Base-by-base conservation (phyloP, 2,797 vertebrate genomes). In the Poeciliopsis presidionis region DNA sequence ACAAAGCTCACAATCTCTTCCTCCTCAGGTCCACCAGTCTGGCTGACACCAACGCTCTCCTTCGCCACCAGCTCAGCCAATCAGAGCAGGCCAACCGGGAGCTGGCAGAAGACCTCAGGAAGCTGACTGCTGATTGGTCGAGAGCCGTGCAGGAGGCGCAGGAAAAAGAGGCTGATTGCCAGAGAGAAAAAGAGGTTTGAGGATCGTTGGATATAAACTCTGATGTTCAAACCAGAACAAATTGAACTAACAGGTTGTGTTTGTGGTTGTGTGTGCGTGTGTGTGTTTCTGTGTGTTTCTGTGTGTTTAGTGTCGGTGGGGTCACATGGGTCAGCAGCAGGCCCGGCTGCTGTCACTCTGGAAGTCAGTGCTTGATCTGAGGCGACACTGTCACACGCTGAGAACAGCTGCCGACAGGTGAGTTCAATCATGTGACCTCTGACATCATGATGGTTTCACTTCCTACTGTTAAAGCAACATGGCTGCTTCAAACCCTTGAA, bases 371-470 rank as follows among this genome's bases (percentile, higher is more conserved):
- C 95, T 97, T 46, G 93, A 92, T 25, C 96, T 99, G 79, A 95
- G 93, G 71, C 92, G 94, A 2, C 94, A 96, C n/a, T 98, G 96
- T 78, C 91, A 96, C 91, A 93, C 95, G 0, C 91, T 98, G 81
- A 98, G 96, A 87, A 97, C 95, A 0, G 96, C 96, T 33, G 96
- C 96, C 0, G 97, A 97, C 95, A 96, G 97, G 98, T 98, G 43
- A 1, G 46, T 73, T 8, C 1, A n/a, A 1, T 43, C 51, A 14
- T 65, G 0, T 49, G 43, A 20, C 39, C 43, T 6, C 73, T 43
- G 73, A 41, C 49, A 43, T n/a, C 12, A 18, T 55, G 36, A n/a
- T 13, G 22, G 25, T 61, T 61, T 33, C 53, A 55, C 22, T 12
- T 55, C 53, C 53, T n/a, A 53, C 7, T 25, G 49, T 53, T 25